A percentile compares a stretch with the other conserved stretches of the same genome.
phyloP scores from a whole-genome alignment of 2,113 vertebrate species.

The Neogale vison region DNA sequence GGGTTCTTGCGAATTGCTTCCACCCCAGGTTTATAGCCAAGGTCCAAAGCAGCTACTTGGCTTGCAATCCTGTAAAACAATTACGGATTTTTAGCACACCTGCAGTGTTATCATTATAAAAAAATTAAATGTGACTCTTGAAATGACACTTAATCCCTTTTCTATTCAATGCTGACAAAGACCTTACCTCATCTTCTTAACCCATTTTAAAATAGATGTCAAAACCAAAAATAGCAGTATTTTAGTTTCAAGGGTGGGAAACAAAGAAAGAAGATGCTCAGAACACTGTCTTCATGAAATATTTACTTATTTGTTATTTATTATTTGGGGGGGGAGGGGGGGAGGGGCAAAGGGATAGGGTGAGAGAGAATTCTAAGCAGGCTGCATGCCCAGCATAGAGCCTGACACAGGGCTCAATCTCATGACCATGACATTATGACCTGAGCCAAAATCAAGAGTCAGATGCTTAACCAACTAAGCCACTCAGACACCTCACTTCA shows the following conservation, averaged over 20 bases:
- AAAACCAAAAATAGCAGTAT: not conserved
- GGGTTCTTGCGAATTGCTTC: conserved; percentile 92
- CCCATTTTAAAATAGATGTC: not conserved
- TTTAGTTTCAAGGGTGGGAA: not conserved
- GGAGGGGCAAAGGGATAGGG: not conserved
- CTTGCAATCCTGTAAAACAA: conserved; percentile 92
- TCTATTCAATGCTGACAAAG: too few species aligned
- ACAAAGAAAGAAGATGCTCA: not conserved
- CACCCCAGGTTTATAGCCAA: conserved; percentile 98
- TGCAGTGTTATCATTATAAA: not conserved
- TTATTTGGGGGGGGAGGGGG: not conserved
- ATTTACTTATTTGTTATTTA: not conserved
- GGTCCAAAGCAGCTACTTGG: conserved; percentile 97
- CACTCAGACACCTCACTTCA: not conserved
- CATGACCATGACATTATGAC: not conserved
- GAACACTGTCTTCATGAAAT: not conserved
- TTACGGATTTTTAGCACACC: conserved; percentile 27
- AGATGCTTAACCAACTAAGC: not conserved
- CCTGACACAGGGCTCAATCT: not conserved
- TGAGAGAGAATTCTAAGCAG: not conserved
- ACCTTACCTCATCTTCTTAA: not conserved
- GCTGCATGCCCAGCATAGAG: not conserved
- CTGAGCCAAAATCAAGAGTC: not conserved
- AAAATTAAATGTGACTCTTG: conserved; percentile 10
- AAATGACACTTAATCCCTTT: not conserved